Percentiles rank a stretch among this genome's conserved stretches.
Evolutionary conservation across 1,140 invertebrate genomes (phyloP).

Genomic region (Mylabris phalerata): DNA sequence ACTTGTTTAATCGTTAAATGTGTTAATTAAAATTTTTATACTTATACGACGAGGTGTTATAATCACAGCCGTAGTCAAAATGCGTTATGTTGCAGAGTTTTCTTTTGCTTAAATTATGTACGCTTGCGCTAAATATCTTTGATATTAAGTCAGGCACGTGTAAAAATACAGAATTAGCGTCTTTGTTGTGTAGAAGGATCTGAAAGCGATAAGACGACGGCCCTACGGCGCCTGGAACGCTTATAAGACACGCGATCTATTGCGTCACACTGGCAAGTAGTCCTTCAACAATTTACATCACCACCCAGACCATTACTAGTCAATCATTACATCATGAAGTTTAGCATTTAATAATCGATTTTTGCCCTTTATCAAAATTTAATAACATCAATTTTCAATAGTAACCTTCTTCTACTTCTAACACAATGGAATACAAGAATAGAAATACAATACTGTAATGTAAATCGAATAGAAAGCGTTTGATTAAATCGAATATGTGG

Average conservation of each 20-base stretch:
- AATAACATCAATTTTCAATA: not conserved
- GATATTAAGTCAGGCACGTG: constrained; percentile 26
- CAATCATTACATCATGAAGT: not conserved
- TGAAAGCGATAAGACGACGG: constrained; percentile 32
- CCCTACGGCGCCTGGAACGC: constrained; percentile 30
- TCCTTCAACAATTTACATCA: not conserved
- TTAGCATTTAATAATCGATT: not conserved
- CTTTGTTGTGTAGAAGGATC: constrained; percentile 25
- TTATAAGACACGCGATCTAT: constrained; percentile 31
- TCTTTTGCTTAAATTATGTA: constrained; percentile 8
- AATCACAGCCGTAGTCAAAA: constrained; percentile 30
- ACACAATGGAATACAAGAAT: no score
- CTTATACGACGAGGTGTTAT: constrained; percentile 18
- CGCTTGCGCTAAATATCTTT: constrained; percentile 23
- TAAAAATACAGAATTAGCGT: constrained; percentile 33
- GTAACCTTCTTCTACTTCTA: no score
- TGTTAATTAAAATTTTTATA: not conserved
- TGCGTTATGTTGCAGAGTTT: constrained; percentile 19
- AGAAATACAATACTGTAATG: no score
- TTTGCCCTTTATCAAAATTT: not conserved
- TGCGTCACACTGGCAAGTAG: constrained; percentile 24
- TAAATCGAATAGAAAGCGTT: no score
- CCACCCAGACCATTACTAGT: not conserved
- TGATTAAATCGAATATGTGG: no score
- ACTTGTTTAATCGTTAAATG: not conserved